Evolutionary conservation across 1,140 invertebrate genomes (phyloP), one percentile per base, ranked within the genome.

Genomic region (Drosophila repletoides): DNA sequence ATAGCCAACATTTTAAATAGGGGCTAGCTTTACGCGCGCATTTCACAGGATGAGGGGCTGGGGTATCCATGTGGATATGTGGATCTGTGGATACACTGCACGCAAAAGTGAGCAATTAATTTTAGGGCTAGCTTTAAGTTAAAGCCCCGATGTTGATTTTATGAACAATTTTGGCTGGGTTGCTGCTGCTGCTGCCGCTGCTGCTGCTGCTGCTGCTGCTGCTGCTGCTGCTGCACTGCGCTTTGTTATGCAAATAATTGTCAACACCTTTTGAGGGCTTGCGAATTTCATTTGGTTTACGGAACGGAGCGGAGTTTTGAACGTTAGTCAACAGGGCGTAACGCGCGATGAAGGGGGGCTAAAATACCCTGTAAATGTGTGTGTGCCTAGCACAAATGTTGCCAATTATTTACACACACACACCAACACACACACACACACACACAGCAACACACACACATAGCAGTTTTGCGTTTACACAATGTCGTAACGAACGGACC

Each of bases 191-290:
- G 48, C 10, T 9, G 36, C 5, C 22, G 24, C 24, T 9, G 2
- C 17, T 21, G 36, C 28, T 5, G 26, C n/a, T 59, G 72, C 26
- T 19, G 61, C 43, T 34, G 17, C 34, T 26, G 56, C 4, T 31
- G 43, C 12, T 28, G 26, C 9, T 29, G 61, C 22, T 7, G 12
- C 33, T 59, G 64, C 63, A 43, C 58, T 79, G 64, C 65, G 80
- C 75, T 84, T 86, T 86, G 79, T 86, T 77, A 77, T 77, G 75
- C 75, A 77, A 77, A 77, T 77, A 77, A 77, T 77, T 77, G 75
- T 77, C 75, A 77, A 77, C 75, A 77, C 75, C 75, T 77, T 77
- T 77, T 77, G 74, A 68, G 68, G 72, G 74, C 77, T 77, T 72
- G 74, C 74, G 77, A 77, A 77, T 77, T 77, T 77, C 68, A 77